A percentile compares a stretch with the other conserved stretches of the same genome.
phyloP scores from a whole-genome alignment of 2,888 invertebrate species.

The Falcaria lacertinaria region DNA sequence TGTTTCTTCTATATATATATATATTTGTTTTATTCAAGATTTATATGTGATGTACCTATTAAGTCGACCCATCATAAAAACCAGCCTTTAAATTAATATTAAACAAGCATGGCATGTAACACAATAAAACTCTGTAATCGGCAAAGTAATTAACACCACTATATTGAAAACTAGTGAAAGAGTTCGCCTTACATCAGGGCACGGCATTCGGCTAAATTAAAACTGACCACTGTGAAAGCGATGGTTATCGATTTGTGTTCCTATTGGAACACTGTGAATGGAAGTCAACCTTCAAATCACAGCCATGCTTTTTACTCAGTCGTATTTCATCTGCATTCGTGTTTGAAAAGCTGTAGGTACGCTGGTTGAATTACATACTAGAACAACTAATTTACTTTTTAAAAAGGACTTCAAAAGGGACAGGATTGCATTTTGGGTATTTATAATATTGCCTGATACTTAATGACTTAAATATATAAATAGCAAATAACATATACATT shows the following conservation, averaged over 20 bases:
- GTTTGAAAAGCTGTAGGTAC: not conserved
- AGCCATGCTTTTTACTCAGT: conserved; percentile 1
- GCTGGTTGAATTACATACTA: not conserved
- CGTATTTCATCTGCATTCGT: not conserved
- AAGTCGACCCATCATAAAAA: too few relatives aligned
- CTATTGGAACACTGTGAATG: conserved; percentile 6
- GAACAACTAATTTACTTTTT: too few relatives aligned
- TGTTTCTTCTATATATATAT: not conserved
- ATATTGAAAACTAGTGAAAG: conserved; percentile 5
- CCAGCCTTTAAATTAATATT: too few relatives aligned
- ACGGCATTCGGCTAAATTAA: conserved; percentile 32
- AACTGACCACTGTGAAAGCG: conserved; percentile 22
- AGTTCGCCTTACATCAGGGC: conserved; percentile 8
- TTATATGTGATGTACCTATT: too few relatives aligned
- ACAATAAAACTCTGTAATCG: not conserved
- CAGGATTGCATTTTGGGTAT: too few relatives aligned
- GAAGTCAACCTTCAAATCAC: not conserved
- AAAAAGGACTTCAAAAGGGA: too few relatives aligned
- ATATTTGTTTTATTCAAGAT: not conserved
- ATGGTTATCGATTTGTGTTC: conserved; percentile 27
- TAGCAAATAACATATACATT: too few relatives aligned
- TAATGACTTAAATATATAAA: too few relatives aligned
- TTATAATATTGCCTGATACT: too few relatives aligned
- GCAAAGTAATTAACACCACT: not conserved
- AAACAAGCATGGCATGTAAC: too few relatives aligned